Base-by-base conservation (phyloP, 2,888 invertebrate species). In the Callyntrura guangdongensis region DNA sequence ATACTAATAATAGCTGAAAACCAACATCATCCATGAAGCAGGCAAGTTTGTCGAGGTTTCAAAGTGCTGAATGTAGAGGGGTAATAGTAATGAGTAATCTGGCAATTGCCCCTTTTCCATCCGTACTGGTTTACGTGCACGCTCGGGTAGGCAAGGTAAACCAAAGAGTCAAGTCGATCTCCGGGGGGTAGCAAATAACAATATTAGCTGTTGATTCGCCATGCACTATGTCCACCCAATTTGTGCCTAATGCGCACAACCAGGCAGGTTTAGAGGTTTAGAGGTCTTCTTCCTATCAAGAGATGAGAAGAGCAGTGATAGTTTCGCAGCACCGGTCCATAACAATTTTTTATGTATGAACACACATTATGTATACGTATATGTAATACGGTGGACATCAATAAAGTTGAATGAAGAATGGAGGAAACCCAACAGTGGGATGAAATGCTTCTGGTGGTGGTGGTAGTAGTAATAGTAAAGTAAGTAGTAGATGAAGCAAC, bases 121-220 rank as follows among this genome's bases (percentile, higher is more conserved):
- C 20, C 81, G 59, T 61, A 59, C 64, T 64, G 82, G 64, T 64
- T 82, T 20, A 1, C 45, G 14, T 85, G 72, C 47, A 85, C 49
- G 77, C 45, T 64, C 56, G 20, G 64, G 69, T 81, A 81, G 79
- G 77, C 77, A 89, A 49, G 82, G 20, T 56, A 64, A 74, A 25
- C 27, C 77, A 74, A 89, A 85, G 36, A 36, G 89, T 90, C 74
- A 90, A 85, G 85, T 53, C 67, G 64, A 85, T 79, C 89, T 85
- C 85, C 85, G 36, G 89, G 89, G 85, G 89, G 89, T 90, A 90
- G 89, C 85, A 85, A 77, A 89, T 77, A 89, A 90, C 77, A 89
- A 89, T 89, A 89, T 84, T 74, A 89, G 72, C 27, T 74, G 89
- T 77, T 77, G 77, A 89, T 89, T 89, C 64, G 49, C 49, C 83